phyloP scores from a whole-genome alignment of 2,113 vertebrate species.

The Chroicocephalus ridibundus region DNA sequence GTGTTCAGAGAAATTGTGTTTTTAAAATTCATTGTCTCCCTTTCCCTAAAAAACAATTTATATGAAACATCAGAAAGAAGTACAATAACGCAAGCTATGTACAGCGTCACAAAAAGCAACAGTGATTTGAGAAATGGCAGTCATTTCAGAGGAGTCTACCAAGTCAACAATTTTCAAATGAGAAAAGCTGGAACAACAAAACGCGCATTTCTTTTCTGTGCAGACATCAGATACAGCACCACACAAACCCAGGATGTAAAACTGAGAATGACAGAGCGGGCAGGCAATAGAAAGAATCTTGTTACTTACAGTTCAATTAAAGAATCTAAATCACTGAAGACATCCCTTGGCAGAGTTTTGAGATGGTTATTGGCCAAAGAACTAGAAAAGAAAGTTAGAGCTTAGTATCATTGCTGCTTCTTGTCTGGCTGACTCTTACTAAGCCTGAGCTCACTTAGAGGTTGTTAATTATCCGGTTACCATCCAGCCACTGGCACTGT shows the following conservation, averaged over 20 bases:
- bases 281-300: not conserved
- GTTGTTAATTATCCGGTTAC: not conserved
- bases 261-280: not conserved
- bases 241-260: not conserved
- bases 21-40: not conserved
- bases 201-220: not conserved
- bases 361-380: conserved; percentile 97
- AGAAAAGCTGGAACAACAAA: not conserved
- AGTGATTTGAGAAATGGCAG: not conserved
- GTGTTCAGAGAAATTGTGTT: not conserved
- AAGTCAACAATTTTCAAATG: not conserved
- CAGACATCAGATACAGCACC: not conserved
- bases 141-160: not conserved
- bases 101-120: not conserved
- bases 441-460: conserved; percentile 4
- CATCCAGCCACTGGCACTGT: not conserved
- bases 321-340: conserved; percentile 93
- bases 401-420: conserved; percentile 8
- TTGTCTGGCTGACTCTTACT: not conserved
- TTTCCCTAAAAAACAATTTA: not conserved
- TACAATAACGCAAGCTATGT: not conserved
- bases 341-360: conserved; percentile 88
- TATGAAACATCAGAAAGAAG: not conserved
- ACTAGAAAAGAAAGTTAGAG: conserved; percentile 76
- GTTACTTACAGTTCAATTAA: conserved; percentile 94